Evolutionary conservation across 2,797 vertebrate species (phyloP), one percentile per base, ranked within the genome.

Genomic region (Eremophila alpestris): DNA sequence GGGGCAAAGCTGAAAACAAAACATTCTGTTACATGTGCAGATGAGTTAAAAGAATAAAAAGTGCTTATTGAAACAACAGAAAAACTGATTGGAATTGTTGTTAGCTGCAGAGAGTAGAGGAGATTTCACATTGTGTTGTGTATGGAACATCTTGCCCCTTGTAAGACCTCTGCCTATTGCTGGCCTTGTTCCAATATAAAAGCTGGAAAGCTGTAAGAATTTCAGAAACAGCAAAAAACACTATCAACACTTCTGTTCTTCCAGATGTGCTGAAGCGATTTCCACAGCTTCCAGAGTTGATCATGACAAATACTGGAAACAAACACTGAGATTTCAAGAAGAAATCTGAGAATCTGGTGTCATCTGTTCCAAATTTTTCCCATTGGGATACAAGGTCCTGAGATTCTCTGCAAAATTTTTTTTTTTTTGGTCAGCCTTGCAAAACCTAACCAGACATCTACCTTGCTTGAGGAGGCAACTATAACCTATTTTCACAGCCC

Each of bases 11-110:
- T 59, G 56, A 52, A 49, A 76, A 16, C 30, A 74, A 76, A 82
- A 23, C 10, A 30, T 60, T 46, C 29, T n/a, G 4, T 59, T 77
- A 62, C 0, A 0, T 46, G 20, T 11, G 10, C 7, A 38, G 13
- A 11, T 26, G 29, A 73, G 55, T 13, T 52, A 63, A 76, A 88
- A 78, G 22, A 68, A 20, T 20, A 26, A 45, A 63, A 34, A 56
- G 5, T 29, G 6, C 13, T 41, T 52, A 9, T 14, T 83, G 58
- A 75, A 91, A 62, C 23, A 45, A 5, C 22, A 46, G 15, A 24
- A 76, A 36, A 87, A 52, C 20, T 15, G 21, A 59, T 16, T 55
- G 4, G 13, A 83, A 45, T 19, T 55, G 16, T 14, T 63, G 14
- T 46, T 81, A 54, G 65, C 5, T 79, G 32, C 16, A 48, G 7